Evolutionary conservation across 2,113 vertebrate genomes (phyloP).

Genomic region (Chrysochloris asiatica): DNA sequence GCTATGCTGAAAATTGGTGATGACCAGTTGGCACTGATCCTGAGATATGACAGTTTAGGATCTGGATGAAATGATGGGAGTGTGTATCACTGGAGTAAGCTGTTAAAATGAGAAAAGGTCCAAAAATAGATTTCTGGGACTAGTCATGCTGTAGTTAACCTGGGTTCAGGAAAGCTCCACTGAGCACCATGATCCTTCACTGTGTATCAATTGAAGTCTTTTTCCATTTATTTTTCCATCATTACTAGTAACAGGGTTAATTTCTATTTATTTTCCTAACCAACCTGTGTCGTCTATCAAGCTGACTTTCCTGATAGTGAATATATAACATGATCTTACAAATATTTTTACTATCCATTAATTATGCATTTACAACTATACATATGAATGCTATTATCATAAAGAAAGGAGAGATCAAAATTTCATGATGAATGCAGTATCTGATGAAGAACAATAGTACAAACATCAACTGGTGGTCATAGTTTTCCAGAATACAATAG

Average conservation of each 20-base stretch:
- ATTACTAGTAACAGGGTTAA: background rate
- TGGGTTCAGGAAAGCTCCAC: slow-evolving; percentile 8
- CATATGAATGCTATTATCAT: background rate
- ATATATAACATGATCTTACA: background rate
- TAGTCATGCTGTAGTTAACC: background rate
- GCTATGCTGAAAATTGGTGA: background rate
- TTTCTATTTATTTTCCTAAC: slow-evolving; percentile 9
- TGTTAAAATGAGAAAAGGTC: background rate
- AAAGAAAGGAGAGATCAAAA: background rate
- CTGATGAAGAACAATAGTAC: background rate
- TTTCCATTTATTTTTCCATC: background rate
- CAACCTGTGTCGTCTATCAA: background rate
- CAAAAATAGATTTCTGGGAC: too few relatives aligned
- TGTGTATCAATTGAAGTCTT: too few relatives aligned
- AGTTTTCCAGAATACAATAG: background rate
- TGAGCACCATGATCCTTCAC: background rate
- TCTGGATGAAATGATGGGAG: background rate
- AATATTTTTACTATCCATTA: background rate
- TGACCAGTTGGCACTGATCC: background rate
- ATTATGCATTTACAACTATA: background rate
- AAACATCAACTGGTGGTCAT: background rate
- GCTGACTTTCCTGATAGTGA: background rate
- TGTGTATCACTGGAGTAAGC: background rate
- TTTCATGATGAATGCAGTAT: background rate
- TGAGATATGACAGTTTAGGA: background rate